Conservation (phyloP, 1,140 invertebrate species). For the Helicorthomorpha holstii region DNA sequence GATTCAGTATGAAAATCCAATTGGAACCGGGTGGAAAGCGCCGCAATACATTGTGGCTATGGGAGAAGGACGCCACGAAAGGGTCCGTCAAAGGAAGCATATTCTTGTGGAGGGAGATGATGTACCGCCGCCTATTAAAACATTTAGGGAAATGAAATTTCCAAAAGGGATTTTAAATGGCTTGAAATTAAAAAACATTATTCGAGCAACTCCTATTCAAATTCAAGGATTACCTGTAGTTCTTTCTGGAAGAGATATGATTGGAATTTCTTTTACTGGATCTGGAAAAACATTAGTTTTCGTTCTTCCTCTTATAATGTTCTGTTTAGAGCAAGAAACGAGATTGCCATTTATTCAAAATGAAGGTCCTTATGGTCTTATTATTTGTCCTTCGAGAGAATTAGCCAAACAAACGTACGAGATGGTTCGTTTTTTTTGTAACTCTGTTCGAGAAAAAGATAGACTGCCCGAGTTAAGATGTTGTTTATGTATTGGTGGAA, state of each 20-base stretch:
- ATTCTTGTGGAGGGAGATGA: constrained; percentile 92
- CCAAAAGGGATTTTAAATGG: constrained; percentile 61
- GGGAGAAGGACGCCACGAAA: constrained; percentile 51
- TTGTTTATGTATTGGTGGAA: not conserved
- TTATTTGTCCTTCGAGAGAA: not conserved
- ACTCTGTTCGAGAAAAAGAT: not conserved
- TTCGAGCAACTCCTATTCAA: not conserved
- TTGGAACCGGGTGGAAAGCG: constrained; percentile 88
- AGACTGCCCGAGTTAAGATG: too few species aligned
- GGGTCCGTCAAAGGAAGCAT: constrained; percentile 56
- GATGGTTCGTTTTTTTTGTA: not conserved
- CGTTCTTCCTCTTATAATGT: constrained; percentile 21
- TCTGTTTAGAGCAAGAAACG: not conserved
- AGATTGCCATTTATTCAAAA: constrained; percentile 35
- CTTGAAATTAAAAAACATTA: constrained; percentile 31
- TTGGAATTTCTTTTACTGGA: not conserved
- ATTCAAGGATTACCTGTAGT: not conserved
- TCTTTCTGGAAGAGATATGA: not conserved
- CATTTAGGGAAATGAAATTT: constrained; percentile 94
- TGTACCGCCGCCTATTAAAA: constrained; percentile 71
- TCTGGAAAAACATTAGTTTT: not conserved
- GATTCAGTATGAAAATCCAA: constrained; percentile 91
- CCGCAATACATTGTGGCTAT: constrained; percentile 58
- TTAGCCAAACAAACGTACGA: not conserved
- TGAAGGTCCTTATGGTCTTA: constrained; percentile 85